phyloP scores from a whole-genome alignment of 1,140 invertebrate genomes.

The Ips nitidus region DNA sequence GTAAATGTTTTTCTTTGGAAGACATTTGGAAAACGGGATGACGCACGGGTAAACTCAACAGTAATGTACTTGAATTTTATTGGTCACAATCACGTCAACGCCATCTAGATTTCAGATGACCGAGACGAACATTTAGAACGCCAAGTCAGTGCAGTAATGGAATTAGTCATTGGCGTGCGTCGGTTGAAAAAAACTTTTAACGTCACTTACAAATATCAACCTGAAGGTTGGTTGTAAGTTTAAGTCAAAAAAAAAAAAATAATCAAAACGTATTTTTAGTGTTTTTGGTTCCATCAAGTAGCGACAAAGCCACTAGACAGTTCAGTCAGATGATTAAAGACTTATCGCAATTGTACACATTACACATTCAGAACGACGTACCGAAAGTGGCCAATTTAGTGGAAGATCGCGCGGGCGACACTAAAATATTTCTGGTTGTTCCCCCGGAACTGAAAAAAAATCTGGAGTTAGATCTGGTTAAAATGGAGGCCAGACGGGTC shows the following conservation, averaged over 20 bases:
- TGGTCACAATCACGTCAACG: too few species aligned
- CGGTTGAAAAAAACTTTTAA: constrained; percentile 64
- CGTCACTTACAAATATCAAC: constrained; percentile 58
- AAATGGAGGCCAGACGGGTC: constrained; percentile 49
- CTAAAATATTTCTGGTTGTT: constrained; percentile 40
- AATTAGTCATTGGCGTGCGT: constrained; percentile 60
- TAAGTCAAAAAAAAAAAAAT: too few species aligned
- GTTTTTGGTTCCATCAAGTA: constrained; percentile 6
- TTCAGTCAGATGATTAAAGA: constrained; percentile 38
- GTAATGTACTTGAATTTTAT: too few species aligned
- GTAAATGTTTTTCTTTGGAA: too few species aligned
- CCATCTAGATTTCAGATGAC: background rate
- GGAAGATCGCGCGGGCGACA: constrained; percentile 36
- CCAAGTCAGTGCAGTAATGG: constrained; percentile 58
- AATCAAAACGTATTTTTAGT: constrained; percentile 15
- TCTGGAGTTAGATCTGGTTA: constrained; percentile 42
- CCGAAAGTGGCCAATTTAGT: constrained; percentile 16
- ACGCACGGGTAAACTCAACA: too few species aligned
- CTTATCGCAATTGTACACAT: constrained; percentile 29
- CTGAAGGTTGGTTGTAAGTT: constrained; percentile 47
- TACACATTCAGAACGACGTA: constrained; percentile 5
- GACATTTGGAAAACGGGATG: too few species aligned
- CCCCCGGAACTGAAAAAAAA: constrained; percentile 36
- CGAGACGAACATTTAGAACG: constrained; percentile 53
- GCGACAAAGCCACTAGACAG: background rate